Percentiles rank a stretch among this genome's conserved stretches.
Conservation (phyloP, 2,888 invertebrate species). For the Brenthis daphne region DNA sequence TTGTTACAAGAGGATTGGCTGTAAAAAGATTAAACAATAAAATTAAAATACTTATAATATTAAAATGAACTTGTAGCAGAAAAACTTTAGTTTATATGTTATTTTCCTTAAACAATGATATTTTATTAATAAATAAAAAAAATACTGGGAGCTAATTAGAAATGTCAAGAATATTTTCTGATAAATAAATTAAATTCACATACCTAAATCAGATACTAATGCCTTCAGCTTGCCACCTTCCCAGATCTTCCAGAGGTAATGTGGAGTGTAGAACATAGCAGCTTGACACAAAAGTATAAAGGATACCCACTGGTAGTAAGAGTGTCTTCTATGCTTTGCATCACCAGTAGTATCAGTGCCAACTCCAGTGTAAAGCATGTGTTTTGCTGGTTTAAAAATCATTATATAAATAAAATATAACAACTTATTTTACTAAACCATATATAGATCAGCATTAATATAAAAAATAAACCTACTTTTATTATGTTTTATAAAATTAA, state of each 20-base stretch:
- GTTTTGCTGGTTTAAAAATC: conserved; percentile 61
- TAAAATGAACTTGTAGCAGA: neutral
- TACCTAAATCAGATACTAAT: conserved; percentile 83
- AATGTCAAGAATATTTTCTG: neutral
- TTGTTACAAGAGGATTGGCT: conserved; percentile 81
- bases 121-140: too few relatives aligned
- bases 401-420: too few relatives aligned
- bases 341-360: conserved; percentile 65
- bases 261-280: conserved; percentile 85
- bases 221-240: conserved; percentile 84
- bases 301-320: conserved; percentile 89
- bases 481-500: too few relatives aligned
- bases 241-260: conserved; percentile 88
- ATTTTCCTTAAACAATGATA: too few relatives aligned
- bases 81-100: too few relatives aligned
- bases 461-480: too few relatives aligned
- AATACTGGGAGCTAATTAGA: too few relatives aligned
- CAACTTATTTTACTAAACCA: too few relatives aligned
- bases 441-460: too few relatives aligned
- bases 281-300: conserved; percentile 86
- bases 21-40: conserved; percentile 45
- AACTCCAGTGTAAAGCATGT: conserved; percentile 79
- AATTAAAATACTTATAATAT: too few relatives aligned
- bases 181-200: conserved; percentile 18
- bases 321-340: conserved; percentile 80